phyloP scores from a whole-genome alignment of 2,888 invertebrate species.

The Eupithecia vulgata region DNA sequence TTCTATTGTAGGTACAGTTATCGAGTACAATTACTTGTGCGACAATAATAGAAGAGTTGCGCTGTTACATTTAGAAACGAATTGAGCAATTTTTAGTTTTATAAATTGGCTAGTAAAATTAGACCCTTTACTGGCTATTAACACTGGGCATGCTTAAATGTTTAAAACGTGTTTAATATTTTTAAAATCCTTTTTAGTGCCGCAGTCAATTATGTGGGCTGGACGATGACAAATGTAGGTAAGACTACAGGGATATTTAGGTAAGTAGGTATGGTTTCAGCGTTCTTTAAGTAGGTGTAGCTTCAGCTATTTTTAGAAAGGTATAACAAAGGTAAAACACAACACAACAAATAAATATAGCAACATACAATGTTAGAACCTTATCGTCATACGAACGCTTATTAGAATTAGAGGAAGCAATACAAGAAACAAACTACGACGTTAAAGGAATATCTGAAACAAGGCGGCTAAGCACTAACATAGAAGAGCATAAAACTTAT shows the following conservation, averaged over 20 bases:
- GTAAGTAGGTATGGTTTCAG: neutral
- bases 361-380: too few relatives aligned
- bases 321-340: neutral
- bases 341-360: too few relatives aligned
- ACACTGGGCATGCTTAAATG: neutral
- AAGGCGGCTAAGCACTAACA: too few relatives aligned
- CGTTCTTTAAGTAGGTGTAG: neutral
- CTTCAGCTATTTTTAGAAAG: neutral
- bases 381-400: too few relatives aligned
- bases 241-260: neutral
- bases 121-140: neutral
- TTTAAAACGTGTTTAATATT: neutral
- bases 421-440: too few relatives aligned
- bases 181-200: too few relatives aligned
- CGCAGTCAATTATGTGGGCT: neutral
- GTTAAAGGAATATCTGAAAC: too few relatives aligned
- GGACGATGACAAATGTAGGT: neutral
- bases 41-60: neutral
- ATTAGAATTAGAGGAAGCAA: too few relatives aligned
- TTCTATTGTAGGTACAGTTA: conserved; percentile 27
- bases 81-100: neutral
- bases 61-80: neutral
- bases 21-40: conserved; percentile 5
- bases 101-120: neutral
- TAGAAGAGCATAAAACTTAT: too few relatives aligned